Percentiles rank a stretch among this genome's conserved stretches.
phyloP scores from a whole-genome alignment of 1,140 invertebrate genomes.

The Sycophila sp. region DNA sequence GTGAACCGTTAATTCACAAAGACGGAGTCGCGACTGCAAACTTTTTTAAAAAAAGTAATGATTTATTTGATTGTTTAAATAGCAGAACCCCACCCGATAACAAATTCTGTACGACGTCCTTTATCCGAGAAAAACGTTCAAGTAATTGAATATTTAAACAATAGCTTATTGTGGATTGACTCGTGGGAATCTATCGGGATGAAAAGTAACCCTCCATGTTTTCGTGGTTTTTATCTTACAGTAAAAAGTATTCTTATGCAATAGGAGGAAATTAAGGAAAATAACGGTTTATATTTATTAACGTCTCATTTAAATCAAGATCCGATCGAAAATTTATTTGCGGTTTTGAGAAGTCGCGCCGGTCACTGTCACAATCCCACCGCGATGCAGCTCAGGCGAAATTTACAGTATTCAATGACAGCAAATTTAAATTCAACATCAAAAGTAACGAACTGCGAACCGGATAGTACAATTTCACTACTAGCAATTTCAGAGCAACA shows the following conservation, averaged over 20 bases:
- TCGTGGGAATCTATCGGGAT: conserved; percentile 2
- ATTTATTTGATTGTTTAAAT: conserved; percentile 44
- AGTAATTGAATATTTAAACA: conserved; percentile 31
- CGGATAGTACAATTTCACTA: conserved; percentile 6
- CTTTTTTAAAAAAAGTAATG: conserved; percentile 37
- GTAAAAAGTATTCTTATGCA: conserved; percentile 30
- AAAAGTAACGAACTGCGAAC: conserved; percentile 24
- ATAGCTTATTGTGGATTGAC: conserved; percentile 31
- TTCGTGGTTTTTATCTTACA: conserved; percentile 28
- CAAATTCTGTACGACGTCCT: conserved; percentile 33
- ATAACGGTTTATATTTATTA: conserved; percentile 32
- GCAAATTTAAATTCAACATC: conserved; percentile 32
- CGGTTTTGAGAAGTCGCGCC: conserved; percentile 24
- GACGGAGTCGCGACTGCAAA: conserved; percentile 28
- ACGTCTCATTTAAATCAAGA: conserved; percentile 42
- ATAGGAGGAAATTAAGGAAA: conserved; percentile 29
- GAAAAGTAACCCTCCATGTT: conserved; percentile 21
- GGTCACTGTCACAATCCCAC: conserved; percentile 39
- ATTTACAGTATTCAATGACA: conserved; percentile 35
- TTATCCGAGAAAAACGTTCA: conserved; percentile 35
- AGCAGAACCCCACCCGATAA: conserved; percentile 8
- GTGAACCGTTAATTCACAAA: conserved; percentile 7
- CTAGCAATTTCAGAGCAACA: neutral
- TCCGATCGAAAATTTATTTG: conserved; percentile 42
- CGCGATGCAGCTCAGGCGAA: conserved; percentile 33